Conservation (phyloP, 2,888 invertebrate genomes). For the Choreutis nemorana region DNA sequence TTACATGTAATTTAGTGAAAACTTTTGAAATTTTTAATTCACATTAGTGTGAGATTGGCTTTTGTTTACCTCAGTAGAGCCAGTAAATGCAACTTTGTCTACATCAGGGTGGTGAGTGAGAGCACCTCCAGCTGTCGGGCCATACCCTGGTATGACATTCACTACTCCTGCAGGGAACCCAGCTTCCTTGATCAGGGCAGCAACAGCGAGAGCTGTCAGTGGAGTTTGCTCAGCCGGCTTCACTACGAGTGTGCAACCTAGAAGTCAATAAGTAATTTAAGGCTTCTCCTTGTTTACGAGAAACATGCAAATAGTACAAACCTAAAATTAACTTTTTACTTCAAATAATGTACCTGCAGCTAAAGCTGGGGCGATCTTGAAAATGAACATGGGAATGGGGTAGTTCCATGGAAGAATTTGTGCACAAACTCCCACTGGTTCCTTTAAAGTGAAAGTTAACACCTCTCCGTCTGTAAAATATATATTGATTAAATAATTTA, state of each 20-base stretch:
- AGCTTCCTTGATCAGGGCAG: constrained; percentile 84
- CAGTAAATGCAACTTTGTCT: constrained; percentile 85
- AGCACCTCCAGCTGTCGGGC: constrained; percentile 78
- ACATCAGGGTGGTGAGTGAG: constrained; percentile 75
- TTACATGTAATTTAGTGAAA: not conserved
- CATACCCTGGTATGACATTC: constrained; percentile 89
- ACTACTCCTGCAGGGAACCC: constrained; percentile 92
- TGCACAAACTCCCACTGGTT: constrained; percentile 87
- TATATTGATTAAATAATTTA: constrained; percentile 10
- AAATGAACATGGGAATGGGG: constrained; percentile 89
- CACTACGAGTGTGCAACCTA: constrained; percentile 80
- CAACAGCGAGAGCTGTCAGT: constrained; percentile 86
- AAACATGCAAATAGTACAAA: no score
- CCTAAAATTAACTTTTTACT: no score
- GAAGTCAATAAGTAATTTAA: not conserved
- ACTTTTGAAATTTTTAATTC: not conserved
- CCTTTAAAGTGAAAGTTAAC: constrained; percentile 83
- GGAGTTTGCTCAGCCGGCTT: constrained; percentile 97
- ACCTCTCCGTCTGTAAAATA: constrained; percentile 72
- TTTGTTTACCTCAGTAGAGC: constrained; percentile 40
- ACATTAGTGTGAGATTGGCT: not conserved
- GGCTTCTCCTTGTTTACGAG: no score
- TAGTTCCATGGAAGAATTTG: constrained; percentile 96
- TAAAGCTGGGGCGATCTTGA: constrained; percentile 88
- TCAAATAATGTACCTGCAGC: constrained; percentile 64